Percentiles rank a stretch among this genome's conserved stretches.
These are phyloP conservation scores for Hermodice carunculata DNA, from an alignment of 2,888 invertebrate species.

Conservation along the genomic window DNA sequence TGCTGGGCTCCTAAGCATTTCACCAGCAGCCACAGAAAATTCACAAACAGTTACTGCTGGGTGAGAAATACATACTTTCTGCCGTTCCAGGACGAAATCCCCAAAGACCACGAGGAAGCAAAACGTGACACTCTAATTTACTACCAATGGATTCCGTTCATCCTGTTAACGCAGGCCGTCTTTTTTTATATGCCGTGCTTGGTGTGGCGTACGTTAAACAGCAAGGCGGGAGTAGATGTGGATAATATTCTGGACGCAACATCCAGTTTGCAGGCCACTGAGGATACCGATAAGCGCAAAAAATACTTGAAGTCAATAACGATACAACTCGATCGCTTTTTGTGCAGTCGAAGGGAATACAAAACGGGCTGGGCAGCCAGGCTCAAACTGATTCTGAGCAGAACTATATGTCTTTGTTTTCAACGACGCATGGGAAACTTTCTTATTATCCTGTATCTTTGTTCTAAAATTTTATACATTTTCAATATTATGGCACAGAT, in stretches of 20 bases:
- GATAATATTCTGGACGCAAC: not conserved
- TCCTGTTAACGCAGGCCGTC: slow-evolving; percentile 21
- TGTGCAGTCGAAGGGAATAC: too few relatives aligned
- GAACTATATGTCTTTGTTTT: not conserved
- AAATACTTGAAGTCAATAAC: too few relatives aligned
- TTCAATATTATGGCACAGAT: slow-evolving; percentile 61
- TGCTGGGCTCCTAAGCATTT: slow-evolving; percentile 32
- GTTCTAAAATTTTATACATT: slow-evolving; percentile 58
- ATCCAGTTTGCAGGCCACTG: too few relatives aligned
- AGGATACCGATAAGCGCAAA: too few relatives aligned
- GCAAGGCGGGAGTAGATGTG: not conserved
- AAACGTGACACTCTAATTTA: slow-evolving; percentile 12
- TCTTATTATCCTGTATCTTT: slow-evolving; percentile 60
- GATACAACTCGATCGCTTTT: too few relatives aligned
- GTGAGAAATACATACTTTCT: slow-evolving; percentile 36
- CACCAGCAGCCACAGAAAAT: slow-evolving; percentile 21
- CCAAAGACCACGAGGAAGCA: slow-evolving; percentile 15
- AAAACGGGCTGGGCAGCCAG: too few relatives aligned
- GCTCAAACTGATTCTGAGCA: not conserved
- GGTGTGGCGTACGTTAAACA: not conserved
- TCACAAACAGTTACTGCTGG: slow-evolving; percentile 31
- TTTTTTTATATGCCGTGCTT: not conserved
- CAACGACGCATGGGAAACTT: slow-evolving; percentile 44
- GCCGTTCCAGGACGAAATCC: slow-evolving; percentile 31
- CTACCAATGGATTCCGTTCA: slow-evolving; percentile 29